Evolutionary conservation across 2,888 invertebrate species (phyloP).

Genomic region (Liposcelis brunnea): DNA sequence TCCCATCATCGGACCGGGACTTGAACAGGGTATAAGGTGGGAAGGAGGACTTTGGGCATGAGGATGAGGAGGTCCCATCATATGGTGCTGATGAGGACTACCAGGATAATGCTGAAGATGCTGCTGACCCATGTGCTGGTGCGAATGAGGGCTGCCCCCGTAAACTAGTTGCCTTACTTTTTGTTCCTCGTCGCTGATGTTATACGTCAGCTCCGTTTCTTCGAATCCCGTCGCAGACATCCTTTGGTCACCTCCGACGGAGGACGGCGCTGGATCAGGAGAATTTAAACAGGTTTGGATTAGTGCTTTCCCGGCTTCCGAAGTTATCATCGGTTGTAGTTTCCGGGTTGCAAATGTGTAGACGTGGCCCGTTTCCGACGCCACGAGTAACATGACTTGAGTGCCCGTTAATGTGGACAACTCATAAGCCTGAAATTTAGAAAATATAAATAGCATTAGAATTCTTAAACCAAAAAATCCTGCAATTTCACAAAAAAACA

Average conservation of each 20-base stretch:
- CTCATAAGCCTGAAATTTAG: conserved; percentile 81
- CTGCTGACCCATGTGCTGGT: conserved; percentile 18
- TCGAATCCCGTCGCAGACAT: conserved; percentile 98
- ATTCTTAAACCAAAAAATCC: conserved; percentile 17
- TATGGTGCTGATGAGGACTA: conserved; percentile 30
- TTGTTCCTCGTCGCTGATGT: conserved; percentile 86
- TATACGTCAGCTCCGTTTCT: conserved; percentile 95
- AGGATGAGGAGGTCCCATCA: conserved; percentile 45
- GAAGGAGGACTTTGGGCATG: conserved; percentile 33
- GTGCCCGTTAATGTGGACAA: conserved; percentile 96
- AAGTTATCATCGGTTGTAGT: conserved; percentile 98
- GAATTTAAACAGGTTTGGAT: conserved; percentile 98
- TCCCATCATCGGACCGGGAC: conserved; percentile 58
- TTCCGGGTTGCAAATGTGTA: conserved; percentile 99
- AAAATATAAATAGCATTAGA: too few species aligned
- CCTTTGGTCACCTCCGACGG: conserved; percentile 66
- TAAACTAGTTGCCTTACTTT: conserved; percentile 96
- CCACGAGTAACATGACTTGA: conserved; percentile 98
- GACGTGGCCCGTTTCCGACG: conserved; percentile 97
- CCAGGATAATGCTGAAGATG: conserved; percentile 23
- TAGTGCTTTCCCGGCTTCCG: conserved; percentile 88
- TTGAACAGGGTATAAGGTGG: conserved; percentile 39
- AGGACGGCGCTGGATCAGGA: conserved; percentile 54
- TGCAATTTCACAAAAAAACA: conserved; percentile 12
- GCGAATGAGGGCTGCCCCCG: conserved; percentile 30